Conservation (phyloP, 2,113 vertebrate genomes). For the Macquaria australasica region DNA sequence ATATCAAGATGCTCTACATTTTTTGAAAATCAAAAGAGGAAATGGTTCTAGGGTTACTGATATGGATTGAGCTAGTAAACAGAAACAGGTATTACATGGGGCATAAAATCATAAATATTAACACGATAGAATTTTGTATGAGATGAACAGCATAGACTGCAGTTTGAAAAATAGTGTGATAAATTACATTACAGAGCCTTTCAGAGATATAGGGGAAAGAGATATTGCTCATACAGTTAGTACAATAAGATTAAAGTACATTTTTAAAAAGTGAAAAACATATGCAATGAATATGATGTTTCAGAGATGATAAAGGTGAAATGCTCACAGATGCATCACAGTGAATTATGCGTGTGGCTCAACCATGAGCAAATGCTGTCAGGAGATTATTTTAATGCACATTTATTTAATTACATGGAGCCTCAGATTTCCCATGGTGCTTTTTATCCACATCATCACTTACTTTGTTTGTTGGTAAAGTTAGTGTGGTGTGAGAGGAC, state of each 20-base stretch:
- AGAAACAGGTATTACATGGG: constrained; percentile 1
- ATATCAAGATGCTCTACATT: constrained; percentile 13
- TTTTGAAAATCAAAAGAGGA: background rate
- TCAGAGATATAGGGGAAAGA: background rate
- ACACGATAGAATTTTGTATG: constrained; percentile 16
- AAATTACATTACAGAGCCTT: constrained; percentile 14
- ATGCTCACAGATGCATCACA: background rate
- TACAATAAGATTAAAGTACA: background rate
- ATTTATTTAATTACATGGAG: constrained; percentile 10
- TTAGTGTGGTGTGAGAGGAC: background rate
- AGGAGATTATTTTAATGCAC: background rate
- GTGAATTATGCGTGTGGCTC: background rate
- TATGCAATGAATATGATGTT: background rate
- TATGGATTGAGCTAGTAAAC: background rate
- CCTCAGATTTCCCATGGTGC: constrained; percentile 38
- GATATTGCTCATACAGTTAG: background rate
- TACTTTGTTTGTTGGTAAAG: background rate
- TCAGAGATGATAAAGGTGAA: background rate
- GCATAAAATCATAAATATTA: constrained; percentile 17
- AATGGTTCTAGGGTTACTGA: background rate
- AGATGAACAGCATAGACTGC: constrained; percentile 14
- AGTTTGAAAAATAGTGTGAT: constrained; percentile 25
- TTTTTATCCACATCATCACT: constrained; percentile 17
- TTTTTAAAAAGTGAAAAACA: background rate
- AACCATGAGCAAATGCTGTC: background rate